Evolutionary conservation across 2,797 vertebrate genomes (phyloP).

Genomic region (Streptopelia turtur): DNA sequence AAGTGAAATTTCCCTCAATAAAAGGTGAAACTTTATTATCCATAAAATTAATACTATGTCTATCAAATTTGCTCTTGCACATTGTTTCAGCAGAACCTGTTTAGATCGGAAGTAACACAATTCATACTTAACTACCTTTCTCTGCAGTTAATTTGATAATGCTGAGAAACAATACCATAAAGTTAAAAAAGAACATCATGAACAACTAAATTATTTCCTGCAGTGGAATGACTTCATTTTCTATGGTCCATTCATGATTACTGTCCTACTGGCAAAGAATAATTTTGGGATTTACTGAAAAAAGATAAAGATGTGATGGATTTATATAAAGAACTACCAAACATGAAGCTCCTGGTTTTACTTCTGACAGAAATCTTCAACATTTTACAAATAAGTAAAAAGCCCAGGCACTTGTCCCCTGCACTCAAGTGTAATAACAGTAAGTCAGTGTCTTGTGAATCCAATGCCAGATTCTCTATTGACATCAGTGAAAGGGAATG

Average conservation of each 20-base stretch:
- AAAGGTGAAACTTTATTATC: conserved; percentile 68
- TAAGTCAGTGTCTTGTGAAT: neutral
- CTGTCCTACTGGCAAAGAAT: neutral
- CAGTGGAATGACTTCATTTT: neutral
- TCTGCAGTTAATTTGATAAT: neutral
- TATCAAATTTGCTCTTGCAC: neutral
- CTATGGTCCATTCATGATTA: neutral
- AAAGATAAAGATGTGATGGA: neutral
- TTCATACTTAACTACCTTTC: neutral
- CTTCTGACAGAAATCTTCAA: neutral
- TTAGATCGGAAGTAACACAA: neutral
- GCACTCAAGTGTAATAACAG: neutral
- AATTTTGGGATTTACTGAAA: neutral
- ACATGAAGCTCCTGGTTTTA: neutral
- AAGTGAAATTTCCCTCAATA: neutral
- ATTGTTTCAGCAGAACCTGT: neutral
- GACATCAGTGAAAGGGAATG: neutral
- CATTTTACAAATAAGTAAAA: neutral
- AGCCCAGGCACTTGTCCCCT: neutral
- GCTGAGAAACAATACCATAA: neutral
- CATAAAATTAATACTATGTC: conserved; percentile 49
- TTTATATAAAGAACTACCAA: neutral
- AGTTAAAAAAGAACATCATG: neutral
- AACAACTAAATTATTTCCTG: neutral
- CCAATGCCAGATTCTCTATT: neutral